Percentiles rank a stretch among this genome's conserved stretches.
Evolutionary conservation across 1,140 invertebrate species (phyloP).

Genomic region (Luehdorfia chinensis): DNA sequence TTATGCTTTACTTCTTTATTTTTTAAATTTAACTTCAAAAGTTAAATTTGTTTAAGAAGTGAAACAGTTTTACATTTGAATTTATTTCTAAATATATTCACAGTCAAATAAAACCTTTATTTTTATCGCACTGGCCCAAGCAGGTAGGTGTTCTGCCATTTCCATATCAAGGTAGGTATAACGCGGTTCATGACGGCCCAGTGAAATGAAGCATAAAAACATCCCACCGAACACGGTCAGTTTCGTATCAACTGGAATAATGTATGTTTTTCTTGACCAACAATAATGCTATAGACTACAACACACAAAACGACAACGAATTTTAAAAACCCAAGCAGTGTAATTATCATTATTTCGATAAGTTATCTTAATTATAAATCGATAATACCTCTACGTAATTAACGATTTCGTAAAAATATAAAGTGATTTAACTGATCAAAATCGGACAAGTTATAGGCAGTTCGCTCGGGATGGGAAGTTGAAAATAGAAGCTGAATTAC

Average conservation of each 20-base stretch:
- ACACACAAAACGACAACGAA: not conserved
- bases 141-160: no score
- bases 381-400: slow-evolving; percentile 17
- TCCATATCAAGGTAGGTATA: no score
- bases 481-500: slow-evolving; percentile 39
- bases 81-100: no score
- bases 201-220: slow-evolving; percentile 24
- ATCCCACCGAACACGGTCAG: slow-evolving; percentile 17
- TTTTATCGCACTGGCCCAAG: no score
- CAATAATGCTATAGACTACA: slow-evolving; percentile 25
- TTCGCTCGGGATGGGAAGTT: slow-evolving; percentile 32
- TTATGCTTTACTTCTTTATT: no score
- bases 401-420: slow-evolving; percentile 31
- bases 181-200: no score
- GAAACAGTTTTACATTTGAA: no score
- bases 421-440: slow-evolving; percentile 31
- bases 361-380: slow-evolving; percentile 26
- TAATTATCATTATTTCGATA: slow-evolving; percentile 9
- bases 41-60: no score
- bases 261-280: slow-evolving; percentile 25
- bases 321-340: no score
- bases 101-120: no score
- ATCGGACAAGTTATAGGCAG: slow-evolving; percentile 31
- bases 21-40: no score
- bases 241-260: slow-evolving; percentile 21